Evolutionary conservation across 2,113 vertebrate species (phyloP).

Genomic region (Telmatochromis brichardi): DNA sequence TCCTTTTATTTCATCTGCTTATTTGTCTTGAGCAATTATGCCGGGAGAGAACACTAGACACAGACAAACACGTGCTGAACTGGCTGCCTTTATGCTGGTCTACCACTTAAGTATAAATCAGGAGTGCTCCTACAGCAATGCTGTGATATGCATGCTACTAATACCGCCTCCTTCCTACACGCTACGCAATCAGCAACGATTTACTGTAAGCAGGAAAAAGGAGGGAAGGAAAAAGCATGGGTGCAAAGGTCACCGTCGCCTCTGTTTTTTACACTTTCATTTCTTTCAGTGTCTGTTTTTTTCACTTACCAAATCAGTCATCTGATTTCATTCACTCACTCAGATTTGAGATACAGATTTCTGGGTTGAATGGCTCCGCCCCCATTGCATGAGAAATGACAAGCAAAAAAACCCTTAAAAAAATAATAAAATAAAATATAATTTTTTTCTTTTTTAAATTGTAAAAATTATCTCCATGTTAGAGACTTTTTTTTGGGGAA

Average conservation of each 20-base stretch:
- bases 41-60: not conserved
- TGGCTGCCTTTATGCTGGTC: not conserved
- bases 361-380: not conserved
- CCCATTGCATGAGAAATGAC: not conserved
- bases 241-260: not conserved
- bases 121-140: not conserved
- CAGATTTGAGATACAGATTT: not conserved
- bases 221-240: not conserved
- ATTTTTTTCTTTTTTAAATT: not conserved
- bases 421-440: not conserved
- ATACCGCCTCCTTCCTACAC: not conserved
- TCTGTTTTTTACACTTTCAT: not conserved
- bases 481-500: not conserved
- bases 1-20: conserved; percentile 53
- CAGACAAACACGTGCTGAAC: conserved; percentile 15
- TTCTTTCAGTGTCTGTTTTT: not conserved
- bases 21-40: conserved; percentile 59
- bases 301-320: not conserved
- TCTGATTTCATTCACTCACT: not conserved
- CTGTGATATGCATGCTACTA: not conserved
- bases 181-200: not conserved
- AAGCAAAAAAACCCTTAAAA: fast-evolving
- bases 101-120: not conserved
- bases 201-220: not conserved
- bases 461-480: not conserved